Conservation (phyloP, 2,888 invertebrate species). For the Troilus luridus region DNA sequence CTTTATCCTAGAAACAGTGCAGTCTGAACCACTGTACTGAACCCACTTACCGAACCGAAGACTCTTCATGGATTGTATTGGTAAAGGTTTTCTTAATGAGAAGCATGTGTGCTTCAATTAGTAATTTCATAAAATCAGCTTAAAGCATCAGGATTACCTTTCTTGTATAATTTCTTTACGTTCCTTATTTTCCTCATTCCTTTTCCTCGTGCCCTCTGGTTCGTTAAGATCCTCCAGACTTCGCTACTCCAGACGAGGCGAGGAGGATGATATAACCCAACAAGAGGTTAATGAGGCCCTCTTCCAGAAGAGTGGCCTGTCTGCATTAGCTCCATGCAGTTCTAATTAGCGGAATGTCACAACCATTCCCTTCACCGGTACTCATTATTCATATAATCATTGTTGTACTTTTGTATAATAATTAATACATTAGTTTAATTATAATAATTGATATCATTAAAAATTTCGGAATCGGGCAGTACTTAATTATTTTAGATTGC, state of each 20-base stretch:
- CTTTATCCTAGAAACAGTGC: too few species aligned
- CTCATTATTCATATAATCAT: neutral
- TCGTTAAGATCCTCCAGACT: neutral
- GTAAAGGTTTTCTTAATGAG: neutral
- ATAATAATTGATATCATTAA: neutral
- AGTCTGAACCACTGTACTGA: too few species aligned
- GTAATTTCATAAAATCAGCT: neutral
- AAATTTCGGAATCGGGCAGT: too few species aligned
- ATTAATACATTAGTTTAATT: neutral
- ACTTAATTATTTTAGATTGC: too few species aligned
- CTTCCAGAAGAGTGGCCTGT: neutral
- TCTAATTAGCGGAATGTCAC: neutral
- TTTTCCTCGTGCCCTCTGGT: neutral
- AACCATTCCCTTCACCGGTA: neutral
- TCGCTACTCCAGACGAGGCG: neutral
- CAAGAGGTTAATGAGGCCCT: slow-evolving; percentile 12
- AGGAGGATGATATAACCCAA: neutral
- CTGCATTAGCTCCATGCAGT: neutral
- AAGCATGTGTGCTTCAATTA: neutral
- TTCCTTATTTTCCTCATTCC: neutral
- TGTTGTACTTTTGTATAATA: neutral
- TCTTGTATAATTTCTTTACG: neutral
- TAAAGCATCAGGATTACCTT: neutral
- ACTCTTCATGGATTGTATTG: too few species aligned
- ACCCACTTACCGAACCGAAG: too few species aligned